Evolutionary conservation across 2,888 invertebrate species (phyloP).

Genomic region (Ophion slaviceki): DNA sequence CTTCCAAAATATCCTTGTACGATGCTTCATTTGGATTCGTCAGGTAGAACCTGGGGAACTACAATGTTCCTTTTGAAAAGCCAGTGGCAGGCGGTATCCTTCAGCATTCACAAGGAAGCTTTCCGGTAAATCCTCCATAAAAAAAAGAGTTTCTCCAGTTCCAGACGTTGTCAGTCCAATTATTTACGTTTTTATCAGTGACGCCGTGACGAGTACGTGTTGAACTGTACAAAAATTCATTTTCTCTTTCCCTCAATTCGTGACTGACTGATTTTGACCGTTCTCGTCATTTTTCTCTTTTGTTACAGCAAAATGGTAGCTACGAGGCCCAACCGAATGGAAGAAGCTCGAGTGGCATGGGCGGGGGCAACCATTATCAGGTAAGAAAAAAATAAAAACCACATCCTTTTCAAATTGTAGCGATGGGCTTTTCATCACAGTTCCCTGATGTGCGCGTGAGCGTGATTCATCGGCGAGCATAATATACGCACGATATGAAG

Average conservation of each 20-base stretch:
- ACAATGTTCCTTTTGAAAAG: no score
- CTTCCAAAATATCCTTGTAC: no score
- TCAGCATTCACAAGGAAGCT: background rate
- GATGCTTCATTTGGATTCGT: no score
- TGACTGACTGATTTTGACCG: background rate
- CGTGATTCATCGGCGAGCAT: background rate
- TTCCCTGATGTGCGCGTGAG: background rate
- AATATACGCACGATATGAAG: background rate
- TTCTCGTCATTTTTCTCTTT: slow-evolving; percentile 34
- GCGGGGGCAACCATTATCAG: slow-evolving; percentile 75
- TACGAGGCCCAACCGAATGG: slow-evolving; percentile 78
- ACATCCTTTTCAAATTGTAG: background rate
- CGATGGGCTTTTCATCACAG: background rate
- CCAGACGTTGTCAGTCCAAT: background rate
- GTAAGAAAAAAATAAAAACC: slow-evolving; percentile 61
- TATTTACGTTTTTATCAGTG: background rate
- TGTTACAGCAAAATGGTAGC: slow-evolving; percentile 82
- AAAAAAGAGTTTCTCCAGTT: background rate
- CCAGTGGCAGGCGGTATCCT: no score
- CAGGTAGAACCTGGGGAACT: no score
- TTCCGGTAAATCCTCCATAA: background rate
- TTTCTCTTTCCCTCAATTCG: background rate
- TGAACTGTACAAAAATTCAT: background rate
- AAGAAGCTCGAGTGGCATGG: slow-evolving; percentile 72
- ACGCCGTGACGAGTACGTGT: background rate